Evolutionary conservation across 2,113 vertebrate genomes (phyloP).

Genomic region (Oreochromis tanganicae): DNA sequence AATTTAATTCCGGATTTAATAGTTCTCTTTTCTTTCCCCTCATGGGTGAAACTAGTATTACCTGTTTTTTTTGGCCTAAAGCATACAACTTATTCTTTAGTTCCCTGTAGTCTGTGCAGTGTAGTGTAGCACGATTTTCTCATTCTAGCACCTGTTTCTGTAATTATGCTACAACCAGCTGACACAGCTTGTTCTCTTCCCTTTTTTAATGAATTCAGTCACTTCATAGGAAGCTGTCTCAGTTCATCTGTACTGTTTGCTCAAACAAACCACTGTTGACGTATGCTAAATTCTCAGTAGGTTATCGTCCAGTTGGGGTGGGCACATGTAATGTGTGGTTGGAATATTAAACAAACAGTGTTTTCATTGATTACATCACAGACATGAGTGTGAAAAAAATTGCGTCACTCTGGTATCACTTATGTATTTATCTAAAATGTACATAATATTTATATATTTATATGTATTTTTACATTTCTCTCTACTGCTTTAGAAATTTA

Average conservation of each 20-base stretch:
- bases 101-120: not conserved
- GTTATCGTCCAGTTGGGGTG: not conserved
- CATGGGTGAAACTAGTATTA: not conserved
- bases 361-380: slow-evolving; percentile 19
- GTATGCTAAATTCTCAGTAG: not conserved
- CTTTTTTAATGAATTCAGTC: not conserved
- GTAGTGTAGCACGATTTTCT: not conserved
- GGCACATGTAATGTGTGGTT: slow-evolving; percentile 9
- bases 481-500: not conserved
- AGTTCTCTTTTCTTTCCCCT: not conserved
- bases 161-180: not conserved
- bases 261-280: not conserved
- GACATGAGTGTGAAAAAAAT: not conserved
- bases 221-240: not conserved
- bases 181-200: not conserved
- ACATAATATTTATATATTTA: not conserved
- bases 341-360: slow-evolving; percentile 25
- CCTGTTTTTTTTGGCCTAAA: not conserved
- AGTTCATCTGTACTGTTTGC: not conserved
- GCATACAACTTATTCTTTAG: not conserved
- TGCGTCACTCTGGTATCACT: not conserved
- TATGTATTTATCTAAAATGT: not conserved
- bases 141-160: not conserved
- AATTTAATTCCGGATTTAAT: not conserved
- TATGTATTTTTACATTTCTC: not conserved